Evolutionary conservation across 2,797 vertebrate genomes (phyloP), one percentile per base, ranked within the genome.

Genomic region (Parambassis ranga): DNA sequence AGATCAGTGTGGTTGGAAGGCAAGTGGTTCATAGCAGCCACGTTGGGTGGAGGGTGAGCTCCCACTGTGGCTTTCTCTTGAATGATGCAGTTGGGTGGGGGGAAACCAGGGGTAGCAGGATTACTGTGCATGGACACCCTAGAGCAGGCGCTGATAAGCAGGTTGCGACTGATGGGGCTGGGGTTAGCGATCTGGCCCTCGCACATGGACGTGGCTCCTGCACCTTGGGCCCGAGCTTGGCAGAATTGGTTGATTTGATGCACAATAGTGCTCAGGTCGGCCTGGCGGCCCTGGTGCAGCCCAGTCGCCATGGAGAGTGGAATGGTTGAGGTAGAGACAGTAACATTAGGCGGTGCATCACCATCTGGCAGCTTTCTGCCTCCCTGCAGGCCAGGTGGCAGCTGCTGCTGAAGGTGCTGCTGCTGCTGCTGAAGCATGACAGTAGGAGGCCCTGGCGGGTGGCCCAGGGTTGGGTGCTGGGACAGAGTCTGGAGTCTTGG

Each of bases 251-350:
- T 98, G 87, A 99, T 98, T 95, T 99, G 98, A 91, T 98, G 96
- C 87, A 99, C 95, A n/a, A 98, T 98, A 93, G 94, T 94, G 92
- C 95, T 98, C 92, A 98, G 93, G 93, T 99, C 96, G 24, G 96
- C 92, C 87, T 94, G 95, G 87, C 85, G 92, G 89, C 92, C 95
- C 87, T 96, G 96, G 88, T 97, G 95, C 89, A 97, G 88, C 71
- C 95, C 95, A 39, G 94, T 93, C 53, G 94, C 96, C 97, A 98
- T 98, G 67, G 97, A 98, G 81, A 98, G 96, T 69, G 98, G 98
- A 91, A 99, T 98, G 93, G 96, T 98, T 98, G 98, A 99, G 98
- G 98, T 98, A 99, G 98, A 99, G 93, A 99, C 97, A 80, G 98
- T 98, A 93, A 99, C 96, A 87, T 99, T 99, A 76, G 98, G 97